Evolutionary conservation across 2,797 vertebrate genomes (phyloP).

Genomic region (Hypotaenidia philippensis): DNA sequence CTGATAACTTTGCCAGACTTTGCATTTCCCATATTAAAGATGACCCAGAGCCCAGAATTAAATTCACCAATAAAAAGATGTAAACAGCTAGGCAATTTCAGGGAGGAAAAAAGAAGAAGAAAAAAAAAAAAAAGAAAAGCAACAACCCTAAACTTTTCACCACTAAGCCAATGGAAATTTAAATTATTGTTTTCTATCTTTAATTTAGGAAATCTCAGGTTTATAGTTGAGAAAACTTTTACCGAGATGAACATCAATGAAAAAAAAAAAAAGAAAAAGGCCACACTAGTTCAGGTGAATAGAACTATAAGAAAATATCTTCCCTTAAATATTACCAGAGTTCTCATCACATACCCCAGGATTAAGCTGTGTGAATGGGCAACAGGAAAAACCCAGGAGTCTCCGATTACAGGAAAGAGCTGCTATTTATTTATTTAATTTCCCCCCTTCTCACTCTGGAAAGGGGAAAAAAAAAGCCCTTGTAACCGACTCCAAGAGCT

Average conservation of each 20-base stretch:
- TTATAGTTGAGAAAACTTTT: not conserved
- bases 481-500: conserved; percentile 93
- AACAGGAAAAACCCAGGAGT: conserved; percentile 91
- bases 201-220: not conserved
- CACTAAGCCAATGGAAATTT: not conserved
- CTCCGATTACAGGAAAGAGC: conserved; percentile 95
- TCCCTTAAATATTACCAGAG: conserved; percentile 31
- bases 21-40: conserved; percentile 29
- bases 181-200: not conserved
- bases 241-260: not conserved
- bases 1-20: conserved; percentile 32
- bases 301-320: conserved; percentile 43
- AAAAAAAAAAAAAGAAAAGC: accelerated
- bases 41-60: not conserved
- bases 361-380: conserved; percentile 89
- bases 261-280: not conserved
- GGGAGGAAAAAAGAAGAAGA: no score
- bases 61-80: not conserved
- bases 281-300: conserved; percentile 15
- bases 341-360: conserved; percentile 79
- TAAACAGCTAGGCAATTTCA: not conserved
- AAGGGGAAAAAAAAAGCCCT: conserved; percentile 38
- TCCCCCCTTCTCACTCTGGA: conserved; percentile 67
- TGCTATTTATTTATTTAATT: conserved; percentile 86
- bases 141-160: not conserved